phyloP scores from a whole-genome alignment of 2,888 invertebrate genomes.

The Prenolepis imparis region DNA sequence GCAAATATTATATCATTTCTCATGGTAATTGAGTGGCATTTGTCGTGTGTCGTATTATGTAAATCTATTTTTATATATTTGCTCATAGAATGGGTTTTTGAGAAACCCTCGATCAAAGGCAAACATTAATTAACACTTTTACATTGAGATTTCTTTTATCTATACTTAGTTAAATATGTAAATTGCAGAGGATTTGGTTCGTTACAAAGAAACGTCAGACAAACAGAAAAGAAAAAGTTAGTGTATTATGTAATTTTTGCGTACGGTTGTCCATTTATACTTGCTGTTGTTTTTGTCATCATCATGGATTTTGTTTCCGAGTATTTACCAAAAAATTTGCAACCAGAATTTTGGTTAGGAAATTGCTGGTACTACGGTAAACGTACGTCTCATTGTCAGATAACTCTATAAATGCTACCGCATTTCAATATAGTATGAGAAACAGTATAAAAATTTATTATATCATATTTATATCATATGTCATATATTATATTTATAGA shows the following conservation, averaged over 20 bases:
- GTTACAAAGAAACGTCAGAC: slow-evolving; percentile 81
- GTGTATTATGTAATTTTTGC: slow-evolving; percentile 90
- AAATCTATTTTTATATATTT: too few species aligned
- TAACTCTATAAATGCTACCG: not conserved
- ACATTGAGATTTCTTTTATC: not conserved
- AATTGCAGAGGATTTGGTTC: slow-evolving; percentile 87
- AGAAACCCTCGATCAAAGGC: too few species aligned
- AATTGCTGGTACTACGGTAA: slow-evolving; percentile 89
- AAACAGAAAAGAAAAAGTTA: slow-evolving; percentile 88
- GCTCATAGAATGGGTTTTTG: too few species aligned
- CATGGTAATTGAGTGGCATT: too few species aligned
- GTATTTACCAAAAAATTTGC: slow-evolving; percentile 85
- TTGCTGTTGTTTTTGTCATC: slow-evolving; percentile 87
- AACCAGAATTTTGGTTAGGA: slow-evolving; percentile 87
- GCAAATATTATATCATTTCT: too few species aligned
- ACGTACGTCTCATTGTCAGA: slow-evolving; percentile 69
- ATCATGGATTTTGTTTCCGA: slow-evolving; percentile 87
- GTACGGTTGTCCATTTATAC: slow-evolving; percentile 89
- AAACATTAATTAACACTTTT: not conserved
- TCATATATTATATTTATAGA: slow-evolving; percentile 83
- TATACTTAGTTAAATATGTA: not conserved
- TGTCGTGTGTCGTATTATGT: too few species aligned
- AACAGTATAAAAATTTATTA: not conserved
- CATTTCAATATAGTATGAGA: not conserved
- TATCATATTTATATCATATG: too few species aligned